Base-by-base conservation (phyloP, 1,140 invertebrate genomes). In the Brachionus rubens region DNA sequence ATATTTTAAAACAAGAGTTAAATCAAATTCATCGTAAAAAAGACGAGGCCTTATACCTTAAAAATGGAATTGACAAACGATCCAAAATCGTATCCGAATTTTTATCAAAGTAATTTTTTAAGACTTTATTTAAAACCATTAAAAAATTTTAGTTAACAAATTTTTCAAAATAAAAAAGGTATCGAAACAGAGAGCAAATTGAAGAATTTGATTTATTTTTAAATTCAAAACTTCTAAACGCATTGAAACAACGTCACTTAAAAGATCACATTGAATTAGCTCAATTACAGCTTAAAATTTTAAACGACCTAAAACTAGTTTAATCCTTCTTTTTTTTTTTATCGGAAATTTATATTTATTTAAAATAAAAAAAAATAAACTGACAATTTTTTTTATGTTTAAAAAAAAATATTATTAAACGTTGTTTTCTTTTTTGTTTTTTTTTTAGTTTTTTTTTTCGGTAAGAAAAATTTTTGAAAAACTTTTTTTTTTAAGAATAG, bases 211-310 rank as follows among this genome's bases (percentile, higher is more conserved):
- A 72, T 40, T 21, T 14, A 9, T 72, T 50, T 54, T 9, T 72
- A n/a, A 50, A 30, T 33, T 40, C 50, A 48, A 72, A 54, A 48
- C 14, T 33, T 12, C 3, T 50, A 24, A 50, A 54, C 14, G 43
- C 68, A 9, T 48, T 72, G 21, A 48, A 72, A 72, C 46, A 50
- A 24, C 43, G 68, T 36, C 68, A 72, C 7, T 24, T 54, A 36
- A 72, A 72, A n/a, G 68, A 72, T 50, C 68, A 72, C 41, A 50
- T 72, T 72, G 68, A 72, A 50, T 41, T 72, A 33, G 68, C 68
- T 50, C 68, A 72, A 50, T 40, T 72, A 30, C 68, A 72, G 41
- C 24, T 72, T 21, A 72, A 54, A 54, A 9, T 72, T 24, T 24
- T 65, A 36, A 65, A 65, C 43, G 59, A 65, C 40, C 41, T 65